Base-by-base conservation (phyloP, 2,113 vertebrate species). In the Fregetta grallaria region DNA sequence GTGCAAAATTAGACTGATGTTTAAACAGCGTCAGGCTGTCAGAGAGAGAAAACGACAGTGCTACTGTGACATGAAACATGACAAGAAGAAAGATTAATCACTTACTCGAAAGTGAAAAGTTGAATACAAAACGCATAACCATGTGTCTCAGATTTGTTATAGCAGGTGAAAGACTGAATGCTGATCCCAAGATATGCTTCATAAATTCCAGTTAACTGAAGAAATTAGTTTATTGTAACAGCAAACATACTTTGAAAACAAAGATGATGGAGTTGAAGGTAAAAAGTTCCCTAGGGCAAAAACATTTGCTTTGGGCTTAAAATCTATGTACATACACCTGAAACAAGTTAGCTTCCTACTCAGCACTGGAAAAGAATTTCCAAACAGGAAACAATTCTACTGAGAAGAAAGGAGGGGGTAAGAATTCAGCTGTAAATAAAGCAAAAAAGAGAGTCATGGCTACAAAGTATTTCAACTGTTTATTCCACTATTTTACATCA, bases 1-100 rank as follows among this genome's bases (percentile, higher is more conserved):
- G 87, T 68, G 77, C 93, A 94, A 93, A 97, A 95, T 96, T 96
- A 95, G 92, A 96, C 93, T 96, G 95, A 94, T 96, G 95, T 97
- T 97, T 96, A 94, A 95, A 95, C 45, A 90, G 82, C 83, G 85
- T 94, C 94, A 93, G 95, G 81, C 58, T 96, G 96, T 96, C 95
- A 96, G 42, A 90, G 88, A 65, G 71, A 94, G 78, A 96, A 96
- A 95, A 92, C 9, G 61, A 82, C 90, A 86, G 90, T 95, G 87
- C 81, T 88, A 82, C 96, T 80, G 78, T 95, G 96, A 92, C 93
- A 96, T 61, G 84, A 90, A 95, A 94, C 90, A 95, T 88, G 92
- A 94, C 93, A 96, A 76, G 93, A 86, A 94, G 89, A 95, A 94
- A 97, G 85, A 96, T 73, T 93, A 95, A 93, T 94, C 92, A 83